phyloP scores from a whole-genome alignment of 1,140 invertebrate species.

The Diorhabda sublineata region DNA sequence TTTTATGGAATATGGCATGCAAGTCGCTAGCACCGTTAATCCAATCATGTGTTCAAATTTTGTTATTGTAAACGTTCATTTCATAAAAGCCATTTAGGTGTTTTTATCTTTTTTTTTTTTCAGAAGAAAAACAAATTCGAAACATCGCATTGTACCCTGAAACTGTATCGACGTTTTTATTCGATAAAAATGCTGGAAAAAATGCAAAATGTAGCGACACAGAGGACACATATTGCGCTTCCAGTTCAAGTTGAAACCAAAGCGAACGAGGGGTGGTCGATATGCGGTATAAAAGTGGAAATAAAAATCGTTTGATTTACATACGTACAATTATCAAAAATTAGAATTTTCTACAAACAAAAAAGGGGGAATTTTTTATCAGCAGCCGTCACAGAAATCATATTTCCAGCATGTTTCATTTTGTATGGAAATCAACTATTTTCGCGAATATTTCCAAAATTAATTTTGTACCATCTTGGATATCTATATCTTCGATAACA shows the following conservation, averaged over 20 bases:
- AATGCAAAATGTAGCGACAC: not conserved
- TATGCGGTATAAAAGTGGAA: too few species aligned
- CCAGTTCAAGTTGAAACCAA: not conserved
- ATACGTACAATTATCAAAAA: too few species aligned
- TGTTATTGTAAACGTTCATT: constrained; percentile 38
- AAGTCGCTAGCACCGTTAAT: constrained; percentile 35
- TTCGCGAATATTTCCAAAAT: too few species aligned
- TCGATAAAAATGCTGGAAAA: constrained; percentile 4
- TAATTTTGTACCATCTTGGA: too few species aligned
- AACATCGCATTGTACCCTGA: constrained; percentile 8
- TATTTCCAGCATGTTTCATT: too few species aligned
- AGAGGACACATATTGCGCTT: not conserved
- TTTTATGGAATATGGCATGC: constrained; percentile 38
- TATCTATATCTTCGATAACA: too few species aligned
- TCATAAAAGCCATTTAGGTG: constrained; percentile 29
- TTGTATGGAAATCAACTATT: too few species aligned
- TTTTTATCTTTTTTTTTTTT: constrained; percentile 17
- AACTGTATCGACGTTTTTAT: constrained; percentile 9
- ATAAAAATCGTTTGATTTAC: too few species aligned
- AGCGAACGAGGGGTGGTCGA: not conserved
- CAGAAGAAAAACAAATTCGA: constrained; percentile 13
- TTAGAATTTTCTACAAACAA: too few species aligned
- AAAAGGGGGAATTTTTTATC: too few species aligned
- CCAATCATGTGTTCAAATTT: constrained; percentile 36
- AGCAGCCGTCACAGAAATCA: too few species aligned